Base-by-base conservation (phyloP, 2,888 invertebrate genomes). In the Oscheius sp. region DNA sequence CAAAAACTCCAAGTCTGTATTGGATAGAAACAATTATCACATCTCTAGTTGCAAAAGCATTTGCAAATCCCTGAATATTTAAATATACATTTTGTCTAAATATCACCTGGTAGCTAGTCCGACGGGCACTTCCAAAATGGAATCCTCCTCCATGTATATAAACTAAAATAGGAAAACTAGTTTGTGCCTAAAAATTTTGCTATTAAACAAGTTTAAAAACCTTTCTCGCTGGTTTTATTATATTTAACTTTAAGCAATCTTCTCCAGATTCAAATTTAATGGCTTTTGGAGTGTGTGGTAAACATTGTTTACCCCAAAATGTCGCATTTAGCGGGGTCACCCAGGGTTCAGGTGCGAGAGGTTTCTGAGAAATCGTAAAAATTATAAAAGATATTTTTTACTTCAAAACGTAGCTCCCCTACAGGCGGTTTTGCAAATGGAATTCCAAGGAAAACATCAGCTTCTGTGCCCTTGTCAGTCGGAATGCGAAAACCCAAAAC, bases 1-100 rank as follows among this genome's bases (percentile, higher is more conserved):
- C 79, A 65, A 53, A 25, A 53, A 76, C 3, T 1, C 71, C 81
- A 15, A 80, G 55, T 8, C 80, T 66, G 50, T 80, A 82, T 42
- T 80, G 80, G 31, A 80, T 69, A 25, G 75, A 65, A 8, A 82
- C 79, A 33, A 80, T 71, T 42, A 80, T 69, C 27, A 80, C 67
- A 23, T 65, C 78, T 33, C 52, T 55, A 10, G 61, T 27, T 5
- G 67, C 66, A 37, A 74, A 78, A 23, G 65, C 58, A 10, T 71
- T 71, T 27, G 65, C 75, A 20, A 78, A 58, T 12, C 65, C 63
- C 69, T 73, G 20, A 50, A 65, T 37, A 8, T 3, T 8, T 3
- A 10, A 39, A 8, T 42, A 20, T 2, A 17, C 5, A 3, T 39
- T 5, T 6, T 42, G 17, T 39, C 8, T 2, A 20, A n/a, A n/a